Evolutionary conservation across 2,797 vertebrate species (phyloP), one percentile per base, ranked within the genome.

Genomic region (Hippopotamyrus pictus): DNA sequence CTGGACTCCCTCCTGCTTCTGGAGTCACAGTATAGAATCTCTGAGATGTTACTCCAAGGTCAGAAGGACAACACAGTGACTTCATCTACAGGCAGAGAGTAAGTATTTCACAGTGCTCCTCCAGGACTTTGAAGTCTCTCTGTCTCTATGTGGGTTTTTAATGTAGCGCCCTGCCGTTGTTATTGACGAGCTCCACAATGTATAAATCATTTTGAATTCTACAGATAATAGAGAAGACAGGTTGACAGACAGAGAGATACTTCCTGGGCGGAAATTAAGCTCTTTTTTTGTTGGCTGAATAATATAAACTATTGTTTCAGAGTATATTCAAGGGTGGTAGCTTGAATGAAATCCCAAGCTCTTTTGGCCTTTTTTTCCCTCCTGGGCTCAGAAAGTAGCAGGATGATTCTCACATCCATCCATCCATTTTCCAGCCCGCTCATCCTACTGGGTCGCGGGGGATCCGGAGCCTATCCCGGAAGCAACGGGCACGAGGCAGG

Each of bases 21-120:
- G 93, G 97, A 99, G 93, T 95, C 96, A 92, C 98, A 98, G 90
- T 99, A 97, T 92, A 95, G 96, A 89, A 93, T 99, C 91, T 97
- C 96, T 90, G 94, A 96, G 92, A 93, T 96, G 92, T 94, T 99
- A 91, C 94, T 99, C 76, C 95, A 94, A 92, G 95, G 96, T 91
- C 98, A 99, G 94, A 95, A 95, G 91, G 97, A 98, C 91, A 98
- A 97, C 91, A 51, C 94, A 69, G 91, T 94, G 0, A 96, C 97
- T 90, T 91, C 91, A 8, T 94, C 93, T 14, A 89, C 94, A 54
- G 93, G 89, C 5, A 89, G 93, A 22, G 93, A 97, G 98, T 99
- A 94, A 93, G 95, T 91, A 90, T 85, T 29, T 94, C 51, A n/a
- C 22, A 6, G 6, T 11, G 12, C 11, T 8, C 12, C 53, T 87